Conservation (phyloP, 2,113 vertebrate species). For the Microcebus tavaratra region DNA sequence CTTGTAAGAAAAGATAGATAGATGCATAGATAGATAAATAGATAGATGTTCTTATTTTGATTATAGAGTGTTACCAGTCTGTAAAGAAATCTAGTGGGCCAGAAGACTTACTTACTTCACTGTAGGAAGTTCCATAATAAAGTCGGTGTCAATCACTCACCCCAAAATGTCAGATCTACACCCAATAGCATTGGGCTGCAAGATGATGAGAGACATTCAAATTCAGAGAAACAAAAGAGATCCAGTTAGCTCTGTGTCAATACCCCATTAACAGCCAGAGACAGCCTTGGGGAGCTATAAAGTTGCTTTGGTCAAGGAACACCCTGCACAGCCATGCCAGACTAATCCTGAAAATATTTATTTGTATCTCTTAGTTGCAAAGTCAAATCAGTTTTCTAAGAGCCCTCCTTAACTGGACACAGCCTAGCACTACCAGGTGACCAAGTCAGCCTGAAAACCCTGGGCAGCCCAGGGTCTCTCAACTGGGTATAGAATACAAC, state of each 20-base stretch:
- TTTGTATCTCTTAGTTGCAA: background rate
- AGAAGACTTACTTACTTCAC: background rate
- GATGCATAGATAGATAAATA: background rate
- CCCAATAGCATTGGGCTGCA: background rate
- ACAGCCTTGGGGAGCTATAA: background rate
- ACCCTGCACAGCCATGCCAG: background rate
- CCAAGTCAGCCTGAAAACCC: background rate
- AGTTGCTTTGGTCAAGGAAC: slow-evolving; percentile 28
- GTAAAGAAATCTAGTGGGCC: background rate
- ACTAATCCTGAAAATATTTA: slow-evolving; percentile 23
- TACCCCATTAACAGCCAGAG: background rate
- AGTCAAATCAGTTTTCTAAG: slow-evolving; percentile 32
- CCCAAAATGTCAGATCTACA: background rate
- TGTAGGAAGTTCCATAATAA: background rate
- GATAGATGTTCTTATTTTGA: background rate
- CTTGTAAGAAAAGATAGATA: background rate
- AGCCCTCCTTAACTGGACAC: background rate
- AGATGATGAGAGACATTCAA: background rate
- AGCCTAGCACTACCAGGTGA: background rate
- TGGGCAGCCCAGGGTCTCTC: background rate
- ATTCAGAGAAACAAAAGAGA: background rate
- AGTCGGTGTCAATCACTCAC: background rate
- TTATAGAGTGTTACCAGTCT: background rate
- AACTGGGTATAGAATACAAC: background rate
- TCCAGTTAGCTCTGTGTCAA: background rate